A percentile compares a stretch with the other conserved stretches of the same genome.
phyloP scores from a whole-genome alignment of 2,888 invertebrate species.

The Eupithecia dodoneata region DNA sequence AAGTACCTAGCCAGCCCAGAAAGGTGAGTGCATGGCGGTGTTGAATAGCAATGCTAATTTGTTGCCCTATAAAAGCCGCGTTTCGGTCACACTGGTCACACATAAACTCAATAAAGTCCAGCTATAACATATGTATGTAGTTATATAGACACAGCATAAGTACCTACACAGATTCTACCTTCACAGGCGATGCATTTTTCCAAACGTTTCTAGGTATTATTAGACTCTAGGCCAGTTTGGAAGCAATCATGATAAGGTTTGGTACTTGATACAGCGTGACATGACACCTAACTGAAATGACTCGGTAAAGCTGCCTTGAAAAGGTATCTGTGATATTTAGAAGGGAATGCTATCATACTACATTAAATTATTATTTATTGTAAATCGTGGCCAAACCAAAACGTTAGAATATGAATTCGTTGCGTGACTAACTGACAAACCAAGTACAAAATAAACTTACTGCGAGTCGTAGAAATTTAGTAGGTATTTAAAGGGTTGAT shows the following conservation, averaged over 20 bases:
- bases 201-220: background rate
- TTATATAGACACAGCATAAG: background rate
- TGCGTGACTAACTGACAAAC: background rate
- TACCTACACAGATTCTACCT: background rate
- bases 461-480: background rate
- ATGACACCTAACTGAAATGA: constrained; percentile 1
- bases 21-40: constrained; percentile 17
- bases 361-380: constrained; percentile 30
- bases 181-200: background rate
- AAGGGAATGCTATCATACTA: constrained; percentile 33
- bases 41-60: constrained; percentile 30
- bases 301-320: constrained; percentile 43
- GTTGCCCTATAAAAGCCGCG: constrained; percentile 22
- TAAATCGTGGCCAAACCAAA: constrained; percentile 22
- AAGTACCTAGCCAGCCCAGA: constrained; percentile 11
- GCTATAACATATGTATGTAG: constrained; percentile 16
- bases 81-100: constrained; percentile 29
- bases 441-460: background rate
- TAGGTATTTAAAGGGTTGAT: background rate
- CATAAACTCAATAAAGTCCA: constrained; percentile 30
- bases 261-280: constrained; percentile 1
- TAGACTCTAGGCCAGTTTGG: background rate
- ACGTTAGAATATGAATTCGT: constrained; percentile 6
- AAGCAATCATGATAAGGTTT: background rate
- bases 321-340: constrained; percentile 44